Conservation (phyloP, 2,888 invertebrate genomes). For the Callosobruchus maculatus region DNA sequence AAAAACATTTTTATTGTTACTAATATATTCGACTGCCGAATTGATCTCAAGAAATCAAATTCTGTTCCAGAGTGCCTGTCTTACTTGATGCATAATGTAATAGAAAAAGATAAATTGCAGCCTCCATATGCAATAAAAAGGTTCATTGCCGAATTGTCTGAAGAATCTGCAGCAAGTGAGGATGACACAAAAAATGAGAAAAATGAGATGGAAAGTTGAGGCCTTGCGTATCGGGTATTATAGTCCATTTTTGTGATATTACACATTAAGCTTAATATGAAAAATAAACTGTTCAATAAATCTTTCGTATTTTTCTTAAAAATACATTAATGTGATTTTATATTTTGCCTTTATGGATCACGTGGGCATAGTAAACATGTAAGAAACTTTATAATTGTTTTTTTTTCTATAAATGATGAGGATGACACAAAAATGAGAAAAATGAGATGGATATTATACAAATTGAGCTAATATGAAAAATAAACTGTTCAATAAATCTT, state of each 20-base stretch:
- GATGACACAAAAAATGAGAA: neutral
- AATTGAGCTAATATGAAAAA: neutral
- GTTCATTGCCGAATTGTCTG: neutral
- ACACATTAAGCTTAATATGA: neutral
- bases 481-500: neutral
- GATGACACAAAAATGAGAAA: neutral
- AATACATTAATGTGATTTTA: too few relatives aligned
- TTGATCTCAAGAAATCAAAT: neutral
- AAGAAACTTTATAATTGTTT: too few relatives aligned
- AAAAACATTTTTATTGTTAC: too few relatives aligned
- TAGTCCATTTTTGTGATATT: neutral
- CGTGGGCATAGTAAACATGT: too few relatives aligned
- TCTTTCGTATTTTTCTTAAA: neutral
- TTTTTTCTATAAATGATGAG: too few relatives aligned
- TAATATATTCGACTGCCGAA: too few relatives aligned
- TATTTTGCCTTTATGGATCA: too few relatives aligned
- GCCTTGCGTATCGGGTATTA: neutral
- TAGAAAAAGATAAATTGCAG: neutral
- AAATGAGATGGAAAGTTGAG: neutral
- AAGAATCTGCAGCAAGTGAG: neutral
- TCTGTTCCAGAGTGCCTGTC: constrained; percentile 24
- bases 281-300: too few relatives aligned
- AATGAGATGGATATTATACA: neutral
- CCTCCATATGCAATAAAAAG: constrained; percentile 1
- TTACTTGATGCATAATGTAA: constrained; percentile 1